A percentile compares a stretch with the other conserved stretches of the same genome.
Conservation (phyloP, 2,888 invertebrate species). For the Acanthococcus lagerstroemiae region DNA sequence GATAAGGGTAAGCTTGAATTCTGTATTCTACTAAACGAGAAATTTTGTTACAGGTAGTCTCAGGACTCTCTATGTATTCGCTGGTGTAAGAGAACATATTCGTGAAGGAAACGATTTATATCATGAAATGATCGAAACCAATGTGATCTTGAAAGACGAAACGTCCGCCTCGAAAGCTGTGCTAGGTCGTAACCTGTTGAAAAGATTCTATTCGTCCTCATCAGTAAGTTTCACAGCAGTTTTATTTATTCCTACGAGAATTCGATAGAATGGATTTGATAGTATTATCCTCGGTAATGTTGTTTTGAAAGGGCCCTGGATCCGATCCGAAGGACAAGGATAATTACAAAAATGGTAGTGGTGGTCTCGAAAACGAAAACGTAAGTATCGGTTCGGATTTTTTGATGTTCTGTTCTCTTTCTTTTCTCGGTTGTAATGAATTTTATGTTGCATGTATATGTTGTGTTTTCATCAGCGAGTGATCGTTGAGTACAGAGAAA, state of each 20-base stretch:
- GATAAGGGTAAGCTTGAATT: too few species aligned
- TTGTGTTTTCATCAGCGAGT: conserved; percentile 8
- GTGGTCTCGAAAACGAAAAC: background rate
- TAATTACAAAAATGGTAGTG: background rate
- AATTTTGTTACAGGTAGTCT: too few species aligned
- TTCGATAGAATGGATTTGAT: conserved; percentile 6
- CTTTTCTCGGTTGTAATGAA: too few species aligned
- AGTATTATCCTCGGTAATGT: background rate
- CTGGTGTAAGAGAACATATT: background rate
- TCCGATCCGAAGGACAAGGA: background rate
- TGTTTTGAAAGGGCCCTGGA: background rate
- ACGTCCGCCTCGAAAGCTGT: background rate
- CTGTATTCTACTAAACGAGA: too few species aligned
- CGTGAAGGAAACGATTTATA: too few species aligned
- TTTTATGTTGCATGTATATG: too few species aligned
- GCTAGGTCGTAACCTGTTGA: background rate
- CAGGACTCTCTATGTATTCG: too few species aligned
- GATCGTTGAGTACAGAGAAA: conserved; percentile 4
- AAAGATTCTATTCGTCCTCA: background rate
- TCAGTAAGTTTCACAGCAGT: background rate
- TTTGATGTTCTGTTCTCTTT: background rate
- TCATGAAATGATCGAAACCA: background rate
- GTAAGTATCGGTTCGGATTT: background rate
- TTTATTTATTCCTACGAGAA: too few species aligned
- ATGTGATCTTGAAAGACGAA: background rate